Percentiles rank a stretch among this genome's conserved stretches.
Conservation (phyloP, 2,888 invertebrate genomes). For the Andrena chrysosceles region DNA sequence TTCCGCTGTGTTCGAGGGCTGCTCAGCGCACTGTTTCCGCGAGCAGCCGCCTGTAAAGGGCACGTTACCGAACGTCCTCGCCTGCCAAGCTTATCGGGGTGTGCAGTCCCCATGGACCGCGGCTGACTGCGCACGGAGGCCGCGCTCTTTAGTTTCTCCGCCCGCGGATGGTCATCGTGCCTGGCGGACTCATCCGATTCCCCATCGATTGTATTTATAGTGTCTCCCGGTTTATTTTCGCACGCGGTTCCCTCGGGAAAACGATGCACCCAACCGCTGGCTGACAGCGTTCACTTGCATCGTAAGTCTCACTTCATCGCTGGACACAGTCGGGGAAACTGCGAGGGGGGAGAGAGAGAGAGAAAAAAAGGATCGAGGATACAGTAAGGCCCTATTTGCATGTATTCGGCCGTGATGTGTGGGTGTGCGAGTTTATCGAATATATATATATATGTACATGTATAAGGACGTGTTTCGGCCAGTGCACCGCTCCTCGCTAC, state of each 20-base stretch:
- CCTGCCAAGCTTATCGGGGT: neutral
- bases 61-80: conserved; percentile 11
- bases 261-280: conserved; percentile 70
- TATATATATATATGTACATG: conserved; percentile 35
- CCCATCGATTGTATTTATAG: conserved; percentile 82
- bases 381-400: conserved; percentile 57
- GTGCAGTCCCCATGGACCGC: conserved; percentile 28
- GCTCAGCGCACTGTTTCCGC: conserved; percentile 67
- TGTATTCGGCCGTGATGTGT: conserved; percentile 57
- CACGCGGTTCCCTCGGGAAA: conserved; percentile 55
- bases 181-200: conserved; percentile 77
- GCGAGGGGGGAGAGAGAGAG: neutral
- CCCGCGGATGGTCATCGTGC: conserved; percentile 78
- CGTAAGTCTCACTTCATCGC: conserved; percentile 57
- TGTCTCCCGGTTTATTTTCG: conserved; percentile 75
- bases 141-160: conserved; percentile 62
- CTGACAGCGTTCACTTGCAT: conserved; percentile 62
- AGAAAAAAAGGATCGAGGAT: conserved; percentile 39
- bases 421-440: conserved; percentile 49
- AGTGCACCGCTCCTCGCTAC: conserved; percentile 44
- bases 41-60: conserved; percentile 54
- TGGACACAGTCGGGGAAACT: conserved; percentile 5
- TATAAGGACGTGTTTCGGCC: conserved; percentile 5
- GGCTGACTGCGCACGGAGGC: conserved; percentile 32
- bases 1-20: conserved; percentile 72